Base-by-base conservation (phyloP, 2,113 vertebrate species). In the Cygnus buccinator region DNA sequence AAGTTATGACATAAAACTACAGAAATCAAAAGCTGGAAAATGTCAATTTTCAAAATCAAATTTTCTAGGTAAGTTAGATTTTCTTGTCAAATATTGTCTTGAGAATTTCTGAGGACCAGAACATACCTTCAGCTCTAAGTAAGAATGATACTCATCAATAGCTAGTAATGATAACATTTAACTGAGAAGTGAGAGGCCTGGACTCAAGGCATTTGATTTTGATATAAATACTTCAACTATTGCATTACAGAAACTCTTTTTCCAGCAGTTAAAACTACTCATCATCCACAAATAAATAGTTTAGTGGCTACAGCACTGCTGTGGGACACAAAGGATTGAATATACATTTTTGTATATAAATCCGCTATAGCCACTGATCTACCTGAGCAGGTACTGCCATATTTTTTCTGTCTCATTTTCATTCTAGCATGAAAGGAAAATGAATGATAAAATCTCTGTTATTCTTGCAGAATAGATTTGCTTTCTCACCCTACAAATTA, bases 371-470 rank as follows among this genome's bases (percentile, higher is more conserved):
- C 16, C 57, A 33, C 4, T 46, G 7, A 78, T 63, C 57, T 17
- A 35, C 22, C 13, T 3, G 4, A 13, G 5, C 5, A 15, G 7
- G 23, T 5, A 66, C 10, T 6, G 10, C 44, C n/a, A 1, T 21
- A 44, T 35, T 78, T 79, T 79, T 37, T 72, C 3, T 29, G 4
- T 11, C 21, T 72, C 3, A 37, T 50, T 59, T 26, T n/a, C 23
- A 59, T 54, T 88, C 23, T 68, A 67, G 22, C 0, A 1, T 18
- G 9, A 11, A 81, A 85, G 37, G 11, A 54, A 48, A 71, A 48
- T 15, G 48, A 43, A 61, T 6, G 0, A 65, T 43, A 11, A 84
- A 37, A 74, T 66, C 12, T 63, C 23, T 67, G 7, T 26, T 71
- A 13, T 26, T 31, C 2, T 31, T 33, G 6, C 10, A 50, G 67